A percentile compares a stretch with the other conserved stretches of the same genome.
These are phyloP conservation scores for Drosophila nebulosa DNA, from an alignment of 1,140 invertebrate species.

Conservation along the genomic window DNA sequence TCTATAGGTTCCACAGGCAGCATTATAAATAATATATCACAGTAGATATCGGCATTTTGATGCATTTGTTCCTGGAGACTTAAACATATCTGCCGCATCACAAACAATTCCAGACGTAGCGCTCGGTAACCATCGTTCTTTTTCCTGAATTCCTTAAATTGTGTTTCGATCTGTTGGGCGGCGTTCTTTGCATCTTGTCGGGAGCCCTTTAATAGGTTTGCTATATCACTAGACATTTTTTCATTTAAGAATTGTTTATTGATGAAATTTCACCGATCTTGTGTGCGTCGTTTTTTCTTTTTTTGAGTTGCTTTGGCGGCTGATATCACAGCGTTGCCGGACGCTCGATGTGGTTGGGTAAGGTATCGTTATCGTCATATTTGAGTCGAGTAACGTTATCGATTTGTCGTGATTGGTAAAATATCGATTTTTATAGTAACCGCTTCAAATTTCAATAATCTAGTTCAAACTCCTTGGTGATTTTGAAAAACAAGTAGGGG, in stretches of 20 bases:
- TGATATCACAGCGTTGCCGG: neutral
- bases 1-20: constrained; percentile 34
- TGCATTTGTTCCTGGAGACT: constrained; percentile 39
- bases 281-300: neutral
- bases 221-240: constrained; percentile 34
- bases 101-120: constrained; percentile 12
- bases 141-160: neutral
- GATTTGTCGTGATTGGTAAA: neutral
- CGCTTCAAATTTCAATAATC: no score
- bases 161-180: neutral
- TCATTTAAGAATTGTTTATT: constrained; percentile 5
- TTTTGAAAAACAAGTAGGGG: no score
- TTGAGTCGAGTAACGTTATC: neutral
- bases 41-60: constrained; percentile 44
- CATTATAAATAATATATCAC: constrained; percentile 37
- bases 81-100: constrained; percentile 42
- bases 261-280: constrained; percentile 3
- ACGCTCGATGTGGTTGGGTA: neutral
- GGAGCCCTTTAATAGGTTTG: constrained; percentile 18
- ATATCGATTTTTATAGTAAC: neutral
- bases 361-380: neutral
- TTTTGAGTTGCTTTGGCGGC: constrained; percentile 19
- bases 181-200: constrained; percentile 21
- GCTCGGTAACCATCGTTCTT: neutral
- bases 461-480: no score